Evolutionary conservation across 2,888 invertebrate genomes (phyloP).

Genomic region (Caenorhabditis drosophilae): DNA sequence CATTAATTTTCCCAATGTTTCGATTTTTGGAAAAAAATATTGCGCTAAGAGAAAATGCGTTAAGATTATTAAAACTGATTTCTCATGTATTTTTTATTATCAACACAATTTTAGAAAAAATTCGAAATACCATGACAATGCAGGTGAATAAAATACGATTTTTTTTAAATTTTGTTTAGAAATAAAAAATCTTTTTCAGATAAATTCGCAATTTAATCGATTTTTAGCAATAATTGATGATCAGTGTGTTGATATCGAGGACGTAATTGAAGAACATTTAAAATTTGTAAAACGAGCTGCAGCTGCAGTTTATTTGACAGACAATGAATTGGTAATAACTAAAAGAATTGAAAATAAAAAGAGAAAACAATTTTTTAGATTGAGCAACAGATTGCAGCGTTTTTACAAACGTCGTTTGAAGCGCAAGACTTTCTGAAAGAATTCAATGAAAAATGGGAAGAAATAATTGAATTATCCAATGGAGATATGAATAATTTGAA

Average conservation of each 20-base stretch:
- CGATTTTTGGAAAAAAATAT: constrained; percentile 15
- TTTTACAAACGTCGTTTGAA: constrained; percentile 23
- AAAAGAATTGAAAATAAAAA: neutral
- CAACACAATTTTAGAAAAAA: constrained; percentile 10
- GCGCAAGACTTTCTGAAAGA: constrained; percentile 19
- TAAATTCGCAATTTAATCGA: neutral
- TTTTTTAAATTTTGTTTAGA: neutral
- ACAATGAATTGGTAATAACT: constrained; percentile 16
- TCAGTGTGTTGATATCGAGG: constrained; percentile 28
- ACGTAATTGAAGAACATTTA: constrained; percentile 23
- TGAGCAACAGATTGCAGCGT: constrained; percentile 15
- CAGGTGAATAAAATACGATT: neutral
- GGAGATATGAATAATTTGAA: constrained; percentile 20
- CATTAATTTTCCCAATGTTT: constrained; percentile 8
- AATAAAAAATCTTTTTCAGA: neutral
- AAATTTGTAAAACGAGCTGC: constrained; percentile 10
- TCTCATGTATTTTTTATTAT: constrained; percentile 19
- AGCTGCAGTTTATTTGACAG: constrained; percentile 3
- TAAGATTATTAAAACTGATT: constrained; percentile 16
- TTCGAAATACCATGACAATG: constrained; percentile 13
- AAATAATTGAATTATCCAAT: constrained; percentile 5
- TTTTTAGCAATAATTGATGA: constrained; percentile 34
- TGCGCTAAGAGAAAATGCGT: constrained; percentile 26
- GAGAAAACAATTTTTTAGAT: constrained; percentile 6
- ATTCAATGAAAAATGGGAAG: constrained; percentile 11